phyloP scores from a whole-genome alignment of 2,113 vertebrate genomes.

The Etia nguti region DNA sequence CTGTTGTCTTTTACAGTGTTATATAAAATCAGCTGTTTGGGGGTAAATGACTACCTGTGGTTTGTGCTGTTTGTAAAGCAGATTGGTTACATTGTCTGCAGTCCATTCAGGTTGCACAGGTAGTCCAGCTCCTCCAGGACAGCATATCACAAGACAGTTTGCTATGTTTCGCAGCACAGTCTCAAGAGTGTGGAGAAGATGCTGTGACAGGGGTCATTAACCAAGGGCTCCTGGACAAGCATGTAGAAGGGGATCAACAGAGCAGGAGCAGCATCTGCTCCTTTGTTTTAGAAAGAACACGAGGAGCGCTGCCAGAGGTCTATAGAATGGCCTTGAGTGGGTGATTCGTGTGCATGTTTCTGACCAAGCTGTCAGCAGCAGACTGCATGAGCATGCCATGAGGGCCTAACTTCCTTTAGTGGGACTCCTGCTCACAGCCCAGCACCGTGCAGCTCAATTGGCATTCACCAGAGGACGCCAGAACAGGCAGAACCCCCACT shows the following conservation, averaged over 20 bases:
- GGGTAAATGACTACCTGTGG: neutral
- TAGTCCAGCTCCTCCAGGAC: neutral
- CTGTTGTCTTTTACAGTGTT: neutral
- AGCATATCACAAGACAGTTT: neutral
- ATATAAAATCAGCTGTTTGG: neutral
- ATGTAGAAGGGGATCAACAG: neutral
- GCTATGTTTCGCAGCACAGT: neutral
- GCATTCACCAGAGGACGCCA: neutral
- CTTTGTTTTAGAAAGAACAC: neutral
- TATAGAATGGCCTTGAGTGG: neutral
- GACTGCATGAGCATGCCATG: neutral
- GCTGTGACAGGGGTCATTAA: neutral
- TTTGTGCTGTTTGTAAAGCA: neutral
- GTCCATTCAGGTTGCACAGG: neutral
- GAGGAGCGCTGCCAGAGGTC: neutral
- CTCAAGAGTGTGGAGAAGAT: neutral
- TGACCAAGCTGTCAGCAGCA: neutral
- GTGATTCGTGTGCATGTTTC: neutral
- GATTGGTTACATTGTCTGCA: neutral
- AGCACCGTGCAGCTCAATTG: neutral
- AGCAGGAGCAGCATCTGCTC: neutral
- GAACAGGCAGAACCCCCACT: neutral
- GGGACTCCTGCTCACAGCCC: neutral
- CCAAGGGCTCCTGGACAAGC: neutral
- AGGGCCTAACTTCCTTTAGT: neutral